Percentiles rank a stretch among this genome's conserved stretches.
These are phyloP conservation scores for Paraescarpia echinospica DNA, from an alignment of 1,140 invertebrate species.

Conservation along the genomic window DNA sequence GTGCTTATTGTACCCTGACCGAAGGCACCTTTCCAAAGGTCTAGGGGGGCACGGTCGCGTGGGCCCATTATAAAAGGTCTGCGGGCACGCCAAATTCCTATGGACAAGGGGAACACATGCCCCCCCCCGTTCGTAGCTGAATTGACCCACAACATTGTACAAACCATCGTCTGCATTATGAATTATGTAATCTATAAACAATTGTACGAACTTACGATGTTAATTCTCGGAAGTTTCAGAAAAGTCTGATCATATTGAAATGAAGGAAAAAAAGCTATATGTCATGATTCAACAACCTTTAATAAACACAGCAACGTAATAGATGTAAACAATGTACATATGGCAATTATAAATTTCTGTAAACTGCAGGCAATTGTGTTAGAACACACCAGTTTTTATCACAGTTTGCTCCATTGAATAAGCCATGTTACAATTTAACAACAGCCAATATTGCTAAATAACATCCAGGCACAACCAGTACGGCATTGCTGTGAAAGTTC, in stretches of 20 bases:
- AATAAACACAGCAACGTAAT: neutral
- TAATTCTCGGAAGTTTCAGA: neutral
- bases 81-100: too few relatives aligned
- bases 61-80: too few relatives aligned
- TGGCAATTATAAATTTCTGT: neutral
- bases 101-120: too few relatives aligned
- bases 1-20: too few relatives aligned
- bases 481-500: neutral
- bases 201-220: neutral
- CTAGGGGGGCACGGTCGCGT: too few relatives aligned
- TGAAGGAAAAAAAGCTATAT: neutral
- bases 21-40: too few relatives aligned
- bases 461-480: neutral
- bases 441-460: neutral
- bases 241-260: neutral
- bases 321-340: neutral
- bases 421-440: neutral
- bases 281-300: neutral
- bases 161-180: neutral
- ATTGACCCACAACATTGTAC: neutral
- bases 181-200: neutral
- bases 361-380: neutral
- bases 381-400: neutral
- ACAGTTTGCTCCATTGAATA: neutral
- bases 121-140: too few relatives aligned